Conservation (phyloP, 1,140 invertebrate species). For the Sitophilus oryzae region DNA sequence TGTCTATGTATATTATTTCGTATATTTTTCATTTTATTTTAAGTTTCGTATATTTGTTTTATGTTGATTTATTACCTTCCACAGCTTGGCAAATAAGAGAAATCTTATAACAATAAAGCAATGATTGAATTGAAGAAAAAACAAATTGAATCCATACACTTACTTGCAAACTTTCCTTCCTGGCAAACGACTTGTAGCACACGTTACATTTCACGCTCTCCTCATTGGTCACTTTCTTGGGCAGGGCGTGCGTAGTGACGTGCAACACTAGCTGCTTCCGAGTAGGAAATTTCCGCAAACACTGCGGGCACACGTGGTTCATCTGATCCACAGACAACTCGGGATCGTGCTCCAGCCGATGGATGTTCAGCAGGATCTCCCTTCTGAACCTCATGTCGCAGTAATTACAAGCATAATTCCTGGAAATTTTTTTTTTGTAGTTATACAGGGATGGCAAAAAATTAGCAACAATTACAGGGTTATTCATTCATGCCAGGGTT, state of each 20-base stretch:
- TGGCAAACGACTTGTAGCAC: slow-evolving; percentile 64
- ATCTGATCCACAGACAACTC: slow-evolving; percentile 29
- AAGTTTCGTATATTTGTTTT: too few relatives aligned
- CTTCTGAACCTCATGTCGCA: slow-evolving; percentile 29
- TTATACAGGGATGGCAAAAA: too few relatives aligned
- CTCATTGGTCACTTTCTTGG: slow-evolving; percentile 21
- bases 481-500: too few relatives aligned
- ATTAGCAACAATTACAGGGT: too few relatives aligned
- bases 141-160: slow-evolving; percentile 7
- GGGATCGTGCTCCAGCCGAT: slow-evolving; percentile 30
- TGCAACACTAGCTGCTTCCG: slow-evolving; percentile 32
- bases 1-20: too few relatives aligned
- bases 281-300: slow-evolving; percentile 33
- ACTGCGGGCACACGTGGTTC: slow-evolving; percentile 33
- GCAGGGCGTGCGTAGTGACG: slow-evolving; percentile 26
- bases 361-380: slow-evolving; percentile 31
- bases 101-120: too few relatives aligned
- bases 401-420: slow-evolving; percentile 29
- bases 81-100: slow-evolving; percentile 2
- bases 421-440: too few relatives aligned
- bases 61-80: background rate
- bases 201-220: slow-evolving; percentile 49
- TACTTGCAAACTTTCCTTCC: slow-evolving; percentile 53
- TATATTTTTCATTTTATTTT: too few relatives aligned
- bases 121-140: slow-evolving; percentile 1